These are phyloP conservation scores for Pachypanchax playfairii DNA, from an alignment of 2,113 vertebrate genomes.

Conservation along the genomic window DNA sequence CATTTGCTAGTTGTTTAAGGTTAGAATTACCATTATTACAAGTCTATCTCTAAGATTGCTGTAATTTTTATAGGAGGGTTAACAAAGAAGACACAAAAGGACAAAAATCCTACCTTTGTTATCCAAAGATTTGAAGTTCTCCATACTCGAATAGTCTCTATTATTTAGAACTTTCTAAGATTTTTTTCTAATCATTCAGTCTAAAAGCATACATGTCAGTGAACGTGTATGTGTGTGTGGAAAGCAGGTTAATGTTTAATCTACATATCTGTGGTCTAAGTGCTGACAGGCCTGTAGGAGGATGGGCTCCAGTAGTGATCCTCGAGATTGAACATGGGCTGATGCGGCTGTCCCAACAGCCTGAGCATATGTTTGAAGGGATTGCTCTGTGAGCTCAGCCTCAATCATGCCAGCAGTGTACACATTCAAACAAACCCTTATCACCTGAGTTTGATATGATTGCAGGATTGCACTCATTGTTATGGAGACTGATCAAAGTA, in stretches of 20 bases:
- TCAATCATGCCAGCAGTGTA: conserved; percentile 55
- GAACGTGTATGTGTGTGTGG: not conserved
- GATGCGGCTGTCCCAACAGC: conserved; percentile 46
- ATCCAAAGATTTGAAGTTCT: conserved; percentile 30
- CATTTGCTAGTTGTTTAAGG: too few relatives aligned
- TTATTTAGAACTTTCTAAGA: conserved; percentile 21
- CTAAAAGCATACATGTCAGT: conserved; percentile 11
- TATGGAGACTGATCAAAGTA: conserved; percentile 68
- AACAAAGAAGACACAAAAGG: not conserved
- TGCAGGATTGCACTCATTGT: conserved; percentile 51
- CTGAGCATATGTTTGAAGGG: conserved; percentile 55
- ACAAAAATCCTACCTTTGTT: conserved; percentile 48
- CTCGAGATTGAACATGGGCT: conserved; percentile 36
- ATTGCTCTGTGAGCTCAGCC: conserved; percentile 26
- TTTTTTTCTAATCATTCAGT: conserved; percentile 19
- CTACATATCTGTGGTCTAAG: conserved; percentile 52
- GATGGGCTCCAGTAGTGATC: conserved; percentile 32
- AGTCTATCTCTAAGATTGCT: too few relatives aligned
- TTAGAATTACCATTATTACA: too few relatives aligned
- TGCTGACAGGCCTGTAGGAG: conserved; percentile 42
- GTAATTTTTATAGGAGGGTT: too few relatives aligned
- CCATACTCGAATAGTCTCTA: conserved; percentile 9
- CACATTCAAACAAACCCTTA: conserved; percentile 65
- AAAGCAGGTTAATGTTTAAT: conserved; percentile 70
- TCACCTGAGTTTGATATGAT: conserved; percentile 54